Evolutionary conservation across 2,113 vertebrate genomes (phyloP).

Genomic region (Xiphorhynchus elegans): DNA sequence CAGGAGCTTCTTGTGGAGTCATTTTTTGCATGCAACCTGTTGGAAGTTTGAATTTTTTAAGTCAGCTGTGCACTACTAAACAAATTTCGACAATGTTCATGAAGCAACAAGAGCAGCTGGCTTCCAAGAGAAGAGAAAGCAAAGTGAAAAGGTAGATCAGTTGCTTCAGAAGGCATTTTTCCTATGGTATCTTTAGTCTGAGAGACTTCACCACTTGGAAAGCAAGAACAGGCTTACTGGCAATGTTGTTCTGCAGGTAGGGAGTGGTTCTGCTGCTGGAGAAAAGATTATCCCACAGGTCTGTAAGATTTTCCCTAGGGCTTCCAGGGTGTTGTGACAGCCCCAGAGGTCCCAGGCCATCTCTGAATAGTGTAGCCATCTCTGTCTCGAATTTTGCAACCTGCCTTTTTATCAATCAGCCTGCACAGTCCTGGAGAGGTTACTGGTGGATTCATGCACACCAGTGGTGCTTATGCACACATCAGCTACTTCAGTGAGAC

Average conservation of each 20-base stretch:
- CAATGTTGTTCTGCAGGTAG: neutral
- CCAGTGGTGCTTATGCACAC: accelerated
- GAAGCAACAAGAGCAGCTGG: neutral
- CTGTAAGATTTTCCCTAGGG: neutral
- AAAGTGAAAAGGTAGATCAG: neutral
- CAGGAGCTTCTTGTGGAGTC: neutral
- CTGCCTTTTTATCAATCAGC: neutral
- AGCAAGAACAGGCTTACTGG: neutral
- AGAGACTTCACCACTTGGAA: neutral
- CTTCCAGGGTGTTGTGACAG: neutral
- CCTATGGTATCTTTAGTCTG: neutral
- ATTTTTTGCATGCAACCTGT: neutral
- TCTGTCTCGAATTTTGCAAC: neutral
- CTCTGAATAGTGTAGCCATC: neutral
- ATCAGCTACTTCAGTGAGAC: neutral
- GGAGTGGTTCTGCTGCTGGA: neutral
- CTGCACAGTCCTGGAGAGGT: neutral
- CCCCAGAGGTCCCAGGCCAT: neutral
- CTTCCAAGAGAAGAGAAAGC: neutral
- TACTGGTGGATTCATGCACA: neutral
- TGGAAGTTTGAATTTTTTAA: neutral
- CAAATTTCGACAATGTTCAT: neutral
- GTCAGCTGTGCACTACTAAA: neutral
- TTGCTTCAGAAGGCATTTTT: neutral
- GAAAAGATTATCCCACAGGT: neutral